These are phyloP conservation scores for Verasper variegatus DNA, from an alignment of 2,113 vertebrate genomes.

Conservation along the genomic window DNA sequence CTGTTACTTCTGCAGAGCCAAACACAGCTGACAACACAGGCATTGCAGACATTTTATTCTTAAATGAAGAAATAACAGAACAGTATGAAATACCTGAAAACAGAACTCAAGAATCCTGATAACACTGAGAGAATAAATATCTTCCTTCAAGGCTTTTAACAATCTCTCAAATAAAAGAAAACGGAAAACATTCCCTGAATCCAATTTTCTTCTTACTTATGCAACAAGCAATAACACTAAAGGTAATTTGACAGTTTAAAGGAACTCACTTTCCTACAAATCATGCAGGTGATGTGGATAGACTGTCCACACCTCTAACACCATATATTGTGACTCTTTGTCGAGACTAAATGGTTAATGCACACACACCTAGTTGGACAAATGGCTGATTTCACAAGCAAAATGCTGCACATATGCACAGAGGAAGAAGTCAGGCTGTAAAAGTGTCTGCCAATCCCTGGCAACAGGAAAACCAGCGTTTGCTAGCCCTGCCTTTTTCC, in stretches of 20 bases:
- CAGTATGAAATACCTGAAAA: not conserved
- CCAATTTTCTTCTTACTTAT: not conserved
- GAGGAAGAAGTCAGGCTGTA: no score
- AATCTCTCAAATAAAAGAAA: not conserved
- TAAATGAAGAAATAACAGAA: not conserved
- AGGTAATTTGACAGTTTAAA: not conserved
- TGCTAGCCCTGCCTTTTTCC: no score
- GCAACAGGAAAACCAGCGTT: no score
- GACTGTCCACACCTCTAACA: no score
- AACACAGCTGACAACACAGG: not conserved
- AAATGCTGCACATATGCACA: no score
- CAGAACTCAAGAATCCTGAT: constrained; percentile 4
- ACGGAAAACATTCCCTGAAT: not conserved
- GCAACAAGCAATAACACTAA: not conserved
- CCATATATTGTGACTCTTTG: no score
- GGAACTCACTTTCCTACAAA: no score
- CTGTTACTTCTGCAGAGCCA: not conserved
- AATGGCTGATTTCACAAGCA: no score
- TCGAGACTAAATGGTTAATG: no score
- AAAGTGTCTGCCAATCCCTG: no score
- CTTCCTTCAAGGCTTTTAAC: not conserved
- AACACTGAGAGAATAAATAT: not conserved
- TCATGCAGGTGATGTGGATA: no score
- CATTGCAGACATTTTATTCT: not conserved
- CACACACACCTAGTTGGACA: no score